Conservation (phyloP, 2,797 vertebrate species). For the Sebastes miniatus region DNA sequence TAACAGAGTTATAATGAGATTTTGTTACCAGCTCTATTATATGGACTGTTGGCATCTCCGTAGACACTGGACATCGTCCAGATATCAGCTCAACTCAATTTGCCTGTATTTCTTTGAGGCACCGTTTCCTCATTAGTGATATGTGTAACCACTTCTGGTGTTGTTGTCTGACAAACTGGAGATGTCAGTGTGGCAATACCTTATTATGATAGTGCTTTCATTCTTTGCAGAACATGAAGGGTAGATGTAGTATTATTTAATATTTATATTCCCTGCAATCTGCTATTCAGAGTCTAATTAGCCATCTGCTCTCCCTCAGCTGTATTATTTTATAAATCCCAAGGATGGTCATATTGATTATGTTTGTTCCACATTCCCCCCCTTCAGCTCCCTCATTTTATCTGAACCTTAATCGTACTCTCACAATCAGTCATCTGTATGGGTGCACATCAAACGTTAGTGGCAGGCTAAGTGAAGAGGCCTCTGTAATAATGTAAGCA, state of each 20-base stretch:
- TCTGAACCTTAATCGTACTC: slow-evolving; percentile 24
- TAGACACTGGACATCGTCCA: slow-evolving; percentile 35
- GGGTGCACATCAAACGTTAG: slow-evolving; percentile 36
- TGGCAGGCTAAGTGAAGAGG: slow-evolving; percentile 42
- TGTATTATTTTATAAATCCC: slow-evolving; percentile 30
- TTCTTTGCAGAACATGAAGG: slow-evolving; percentile 1
- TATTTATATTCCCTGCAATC: slow-evolving; percentile 33
- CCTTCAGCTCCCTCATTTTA: slow-evolving; percentile 17
- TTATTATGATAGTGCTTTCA: neutral
- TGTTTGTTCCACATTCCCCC: neutral
- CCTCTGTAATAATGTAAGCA: slow-evolving; percentile 67
- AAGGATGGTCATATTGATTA: slow-evolving; percentile 15
- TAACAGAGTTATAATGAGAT: slow-evolving; percentile 22
- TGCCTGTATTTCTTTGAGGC: neutral
- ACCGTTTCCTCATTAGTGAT: slow-evolving; percentile 28
- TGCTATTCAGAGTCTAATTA: slow-evolving; percentile 22
- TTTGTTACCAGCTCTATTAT: slow-evolving; percentile 24
- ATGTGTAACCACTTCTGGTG: neutral
- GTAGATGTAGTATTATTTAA: slow-evolving; percentile 2
- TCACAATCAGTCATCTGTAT: slow-evolving; percentile 51
- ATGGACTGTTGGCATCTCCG: neutral
- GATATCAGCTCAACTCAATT: slow-evolving; percentile 51
- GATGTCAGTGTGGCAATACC: neutral
- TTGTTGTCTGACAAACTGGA: slow-evolving; percentile 5
- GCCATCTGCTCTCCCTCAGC: slow-evolving; percentile 12